Evolutionary conservation across 2,797 vertebrate genomes (phyloP).

Genomic region (Phaenicophaeus curvirostris): DNA sequence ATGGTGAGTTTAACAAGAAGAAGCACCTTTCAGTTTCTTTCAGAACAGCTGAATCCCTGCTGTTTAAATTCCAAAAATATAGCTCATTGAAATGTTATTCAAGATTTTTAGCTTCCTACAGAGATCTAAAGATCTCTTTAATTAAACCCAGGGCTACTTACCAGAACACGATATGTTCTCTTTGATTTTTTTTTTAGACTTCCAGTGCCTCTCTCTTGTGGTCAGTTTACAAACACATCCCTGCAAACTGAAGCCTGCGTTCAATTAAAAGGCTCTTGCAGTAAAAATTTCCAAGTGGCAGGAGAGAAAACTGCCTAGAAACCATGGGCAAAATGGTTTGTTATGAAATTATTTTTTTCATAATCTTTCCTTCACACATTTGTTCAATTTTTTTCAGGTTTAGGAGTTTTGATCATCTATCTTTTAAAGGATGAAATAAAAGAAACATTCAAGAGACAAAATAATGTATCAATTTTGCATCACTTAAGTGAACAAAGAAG

Average conservation of each 20-base stretch:
- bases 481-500: neutral
- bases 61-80: neutral
- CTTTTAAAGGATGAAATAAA: neutral
- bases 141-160: neutral
- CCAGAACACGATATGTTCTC: neutral
- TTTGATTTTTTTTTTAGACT: neutral
- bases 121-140: constrained; percentile 1
- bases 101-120: neutral
- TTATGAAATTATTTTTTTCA: neutral
- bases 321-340: neutral
- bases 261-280: neutral
- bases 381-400: neutral
- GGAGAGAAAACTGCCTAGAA: neutral
- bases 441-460: neutral
- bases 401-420: neutral
- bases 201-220: neutral
- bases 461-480: neutral
- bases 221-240: neutral
- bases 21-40: neutral
- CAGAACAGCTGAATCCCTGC: neutral
- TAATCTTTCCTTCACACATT: neutral
- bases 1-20: neutral
- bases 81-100: neutral
- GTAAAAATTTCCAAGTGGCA: neutral
- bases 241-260: neutral